A percentile compares a stretch with the other conserved stretches of the same genome.
Evolutionary conservation across 1,140 invertebrate genomes (phyloP).

Genomic region (Mactra quadrangularis): DNA sequence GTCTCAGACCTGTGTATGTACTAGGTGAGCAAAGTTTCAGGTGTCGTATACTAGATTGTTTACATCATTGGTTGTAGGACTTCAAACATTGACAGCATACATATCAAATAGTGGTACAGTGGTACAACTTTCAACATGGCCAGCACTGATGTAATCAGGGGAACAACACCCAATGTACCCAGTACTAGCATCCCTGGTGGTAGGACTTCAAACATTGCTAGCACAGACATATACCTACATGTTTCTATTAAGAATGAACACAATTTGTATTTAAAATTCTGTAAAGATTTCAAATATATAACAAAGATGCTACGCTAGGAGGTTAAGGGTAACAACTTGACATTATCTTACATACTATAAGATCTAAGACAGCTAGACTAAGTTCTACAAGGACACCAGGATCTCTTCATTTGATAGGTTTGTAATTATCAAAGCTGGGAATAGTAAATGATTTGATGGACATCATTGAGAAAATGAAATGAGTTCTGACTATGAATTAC

Average conservation of each 20-base stretch:
- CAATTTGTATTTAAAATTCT: no score
- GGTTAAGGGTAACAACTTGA: no score
- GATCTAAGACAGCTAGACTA: no score
- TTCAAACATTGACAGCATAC: not conserved
- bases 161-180: not conserved
- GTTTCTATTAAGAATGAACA: not conserved
- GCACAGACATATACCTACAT: not conserved
- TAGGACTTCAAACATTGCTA: no score
- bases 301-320: no score
- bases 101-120: not conserved
- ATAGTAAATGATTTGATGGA: no score
- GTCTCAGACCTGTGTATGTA: conserved; percentile 55
- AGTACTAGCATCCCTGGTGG: not conserved
- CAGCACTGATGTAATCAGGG: not conserved
- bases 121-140: not conserved
- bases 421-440: no score
- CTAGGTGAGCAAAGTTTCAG: conserved; percentile 64
- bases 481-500: no score
- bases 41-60: conserved; percentile 27
- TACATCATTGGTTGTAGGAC: not conserved
- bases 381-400: no score
- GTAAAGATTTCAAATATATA: not conserved
- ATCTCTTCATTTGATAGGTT: no score
- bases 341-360: no score
- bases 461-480: no score